Conservation (phyloP, 1,140 invertebrate species). For the Pachyrhynchus sulphureomaculatus region DNA sequence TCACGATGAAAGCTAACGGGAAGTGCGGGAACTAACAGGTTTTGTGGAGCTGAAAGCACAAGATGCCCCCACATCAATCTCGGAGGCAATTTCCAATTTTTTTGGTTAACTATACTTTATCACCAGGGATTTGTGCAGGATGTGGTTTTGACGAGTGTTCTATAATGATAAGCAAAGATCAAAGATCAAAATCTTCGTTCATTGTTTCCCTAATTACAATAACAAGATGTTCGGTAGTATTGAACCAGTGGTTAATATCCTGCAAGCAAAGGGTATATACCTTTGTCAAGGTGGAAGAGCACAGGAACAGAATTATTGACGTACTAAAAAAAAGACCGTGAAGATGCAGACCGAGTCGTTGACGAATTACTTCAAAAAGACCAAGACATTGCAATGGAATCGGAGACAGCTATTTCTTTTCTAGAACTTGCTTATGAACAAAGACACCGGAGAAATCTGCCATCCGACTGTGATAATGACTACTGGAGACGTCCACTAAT, state of each 20-base stretch:
- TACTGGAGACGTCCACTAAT: slow-evolving; percentile 21
- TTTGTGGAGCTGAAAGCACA: no score
- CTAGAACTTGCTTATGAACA: slow-evolving; percentile 10
- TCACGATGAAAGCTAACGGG: no score
- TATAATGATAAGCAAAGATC: no score
- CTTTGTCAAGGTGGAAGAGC: slow-evolving; percentile 12
- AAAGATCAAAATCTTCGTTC: no score
- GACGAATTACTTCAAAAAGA: slow-evolving; percentile 5
- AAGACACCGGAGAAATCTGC: slow-evolving; percentile 13
- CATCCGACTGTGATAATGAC: slow-evolving; percentile 17
- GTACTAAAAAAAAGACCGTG: slow-evolving; percentile 8
- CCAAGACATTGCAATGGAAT: slow-evolving; percentile 3
- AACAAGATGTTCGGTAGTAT: no score
- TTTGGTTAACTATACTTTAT: no score
- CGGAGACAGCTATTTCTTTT: slow-evolving; percentile 10
- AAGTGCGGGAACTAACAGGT: no score
- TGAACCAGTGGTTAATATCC: slow-evolving; percentile 18
- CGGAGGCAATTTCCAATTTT: no score
- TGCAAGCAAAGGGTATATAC: slow-evolving; percentile 21
- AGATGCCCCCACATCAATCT: no score
- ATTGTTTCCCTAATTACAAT: no score
- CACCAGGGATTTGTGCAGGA: no score
- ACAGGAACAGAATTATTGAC: slow-evolving; percentile 9
- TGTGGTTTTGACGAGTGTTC: no score
- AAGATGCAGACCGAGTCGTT: background rate